A percentile compares a stretch with the other conserved stretches of the same genome.
Evolutionary conservation across 2,888 invertebrate genomes (phyloP).

Genomic region (Acleris cristana): DNA sequence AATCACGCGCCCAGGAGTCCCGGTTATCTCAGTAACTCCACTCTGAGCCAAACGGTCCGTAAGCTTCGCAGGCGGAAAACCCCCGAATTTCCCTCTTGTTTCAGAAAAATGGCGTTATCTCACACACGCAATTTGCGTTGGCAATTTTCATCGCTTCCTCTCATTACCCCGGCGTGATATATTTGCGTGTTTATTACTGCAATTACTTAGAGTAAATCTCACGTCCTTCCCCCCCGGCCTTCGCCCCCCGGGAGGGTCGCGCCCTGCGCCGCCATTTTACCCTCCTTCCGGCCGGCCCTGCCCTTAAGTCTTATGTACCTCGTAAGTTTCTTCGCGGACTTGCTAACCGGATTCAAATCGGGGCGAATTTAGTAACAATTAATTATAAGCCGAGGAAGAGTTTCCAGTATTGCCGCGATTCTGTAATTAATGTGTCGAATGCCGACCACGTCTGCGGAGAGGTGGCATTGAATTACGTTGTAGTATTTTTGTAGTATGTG

Average conservation of each 20-base stretch:
- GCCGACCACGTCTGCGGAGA: not conserved
- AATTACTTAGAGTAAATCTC: slow-evolving; percentile 85
- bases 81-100: slow-evolving; percentile 50
- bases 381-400: slow-evolving; percentile 79
- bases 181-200: slow-evolving; percentile 85
- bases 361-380: slow-evolving; percentile 84
- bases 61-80: slow-evolving; percentile 52
- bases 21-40: slow-evolving; percentile 26
- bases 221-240: slow-evolving; percentile 76
- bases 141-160: slow-evolving; percentile 82
- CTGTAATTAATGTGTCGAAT: slow-evolving; percentile 61
- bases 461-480: not conserved
- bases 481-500: not conserved
- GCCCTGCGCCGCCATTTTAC: slow-evolving; percentile 79
- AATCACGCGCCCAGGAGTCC: too few species aligned
- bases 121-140: slow-evolving; percentile 83
- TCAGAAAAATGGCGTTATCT: slow-evolving; percentile 79
- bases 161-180: slow-evolving; percentile 83
- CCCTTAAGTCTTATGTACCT: slow-evolving; percentile 84
- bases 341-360: slow-evolving; percentile 83
- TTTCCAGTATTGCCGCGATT: slow-evolving; percentile 71
- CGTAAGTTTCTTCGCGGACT: slow-evolving; percentile 83
- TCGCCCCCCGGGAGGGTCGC: slow-evolving; percentile 70
- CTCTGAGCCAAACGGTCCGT: slow-evolving; percentile 14
- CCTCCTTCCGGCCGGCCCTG: slow-evolving; percentile 82